Conservation (phyloP, 1,140 invertebrate genomes). For the Heliconius congener region DNA sequence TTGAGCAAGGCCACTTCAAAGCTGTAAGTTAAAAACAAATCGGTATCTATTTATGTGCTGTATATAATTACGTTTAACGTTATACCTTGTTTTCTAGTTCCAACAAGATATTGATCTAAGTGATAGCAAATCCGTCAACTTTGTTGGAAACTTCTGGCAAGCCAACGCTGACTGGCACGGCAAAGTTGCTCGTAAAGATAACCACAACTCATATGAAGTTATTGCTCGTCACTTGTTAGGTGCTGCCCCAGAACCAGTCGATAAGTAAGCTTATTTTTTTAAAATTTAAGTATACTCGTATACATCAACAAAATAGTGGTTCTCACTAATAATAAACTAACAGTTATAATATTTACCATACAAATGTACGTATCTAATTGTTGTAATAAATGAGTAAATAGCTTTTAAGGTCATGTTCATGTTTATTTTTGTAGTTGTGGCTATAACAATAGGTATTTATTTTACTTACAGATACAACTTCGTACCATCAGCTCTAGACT, state of each 20-base stretch:
- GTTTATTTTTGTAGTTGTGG: too few relatives aligned
- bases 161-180: slow-evolving; percentile 85
- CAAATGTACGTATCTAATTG: too few relatives aligned
- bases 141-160: slow-evolving; percentile 87
- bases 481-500: slow-evolving; percentile 80
- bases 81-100: slow-evolving; percentile 51
- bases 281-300: too few relatives aligned
- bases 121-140: slow-evolving; percentile 77
- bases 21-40: slow-evolving; percentile 44
- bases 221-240: slow-evolving; percentile 76
- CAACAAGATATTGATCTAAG: slow-evolving; percentile 69
- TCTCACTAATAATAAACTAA: too few relatives aligned
- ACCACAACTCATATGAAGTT: slow-evolving; percentile 82
- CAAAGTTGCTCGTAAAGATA: slow-evolving; percentile 81
- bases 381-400: too few relatives aligned
- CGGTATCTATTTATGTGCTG: too few relatives aligned
- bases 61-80: not conserved
- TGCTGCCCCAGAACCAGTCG: slow-evolving; percentile 52
- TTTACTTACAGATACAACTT: slow-evolving; percentile 53
- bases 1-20: slow-evolving; percentile 64
- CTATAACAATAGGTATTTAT: not conserved
- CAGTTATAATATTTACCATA: too few relatives aligned
- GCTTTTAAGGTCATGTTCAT: too few relatives aligned
- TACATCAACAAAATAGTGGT: too few relatives aligned
- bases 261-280: slow-evolving; percentile 47